Percentiles rank a stretch among this genome's conserved stretches.
phyloP scores from a whole-genome alignment of 1,140 invertebrate genomes.

The Brachionus paranguensis region DNA sequence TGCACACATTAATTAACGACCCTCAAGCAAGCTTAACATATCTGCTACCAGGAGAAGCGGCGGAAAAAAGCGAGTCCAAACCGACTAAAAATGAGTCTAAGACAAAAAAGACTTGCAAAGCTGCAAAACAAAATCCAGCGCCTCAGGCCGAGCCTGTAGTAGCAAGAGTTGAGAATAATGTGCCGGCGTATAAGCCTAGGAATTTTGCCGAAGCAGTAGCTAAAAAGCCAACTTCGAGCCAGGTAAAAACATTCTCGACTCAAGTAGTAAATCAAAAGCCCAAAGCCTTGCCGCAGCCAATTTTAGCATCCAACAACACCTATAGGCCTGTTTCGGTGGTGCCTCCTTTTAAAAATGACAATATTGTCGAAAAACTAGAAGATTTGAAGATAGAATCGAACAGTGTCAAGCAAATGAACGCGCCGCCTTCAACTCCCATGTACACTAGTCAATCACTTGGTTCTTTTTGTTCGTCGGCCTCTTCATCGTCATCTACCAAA shows the following conservation, averaged over 20 bases:
- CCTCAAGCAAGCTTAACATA: neutral
- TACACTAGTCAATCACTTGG: neutral
- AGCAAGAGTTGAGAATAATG: neutral
- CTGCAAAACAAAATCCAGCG: neutral
- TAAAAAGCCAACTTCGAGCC: neutral
- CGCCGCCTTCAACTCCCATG: neutral
- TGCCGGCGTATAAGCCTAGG: neutral
- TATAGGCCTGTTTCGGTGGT: neutral
- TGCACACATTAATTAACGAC: slow-evolving; percentile 13
- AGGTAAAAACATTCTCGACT: neutral
- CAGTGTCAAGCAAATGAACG: neutral
- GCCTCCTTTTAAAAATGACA: neutral
- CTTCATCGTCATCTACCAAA: neutral
- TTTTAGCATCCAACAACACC: neutral
- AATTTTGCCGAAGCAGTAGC: slow-evolving; percentile 25
- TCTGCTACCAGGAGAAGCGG: neutral
- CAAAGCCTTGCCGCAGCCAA: neutral
- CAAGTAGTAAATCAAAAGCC: neutral
- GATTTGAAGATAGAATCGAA: neutral
- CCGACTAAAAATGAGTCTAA: neutral
- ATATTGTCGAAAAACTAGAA: neutral
- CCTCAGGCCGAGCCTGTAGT: neutral
- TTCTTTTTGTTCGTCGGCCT: neutral
- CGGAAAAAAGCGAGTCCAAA: neutral
- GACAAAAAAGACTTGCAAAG: neutral